These are phyloP conservation scores for Philhelius pedissequus DNA, from an alignment of 2,888 invertebrate genomes.

Conservation along the genomic window DNA sequence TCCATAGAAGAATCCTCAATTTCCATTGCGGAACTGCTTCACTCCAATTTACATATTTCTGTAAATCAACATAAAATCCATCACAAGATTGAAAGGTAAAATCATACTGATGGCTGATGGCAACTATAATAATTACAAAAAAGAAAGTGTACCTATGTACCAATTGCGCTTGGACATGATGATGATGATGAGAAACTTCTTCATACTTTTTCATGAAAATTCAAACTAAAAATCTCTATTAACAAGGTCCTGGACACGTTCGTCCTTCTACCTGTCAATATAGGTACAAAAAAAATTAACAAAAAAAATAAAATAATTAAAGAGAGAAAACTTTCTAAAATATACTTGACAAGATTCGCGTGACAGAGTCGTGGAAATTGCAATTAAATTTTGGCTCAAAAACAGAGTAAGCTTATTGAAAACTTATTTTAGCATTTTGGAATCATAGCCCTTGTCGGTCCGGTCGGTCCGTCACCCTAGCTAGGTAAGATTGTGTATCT, in stretches of 20 bases:
- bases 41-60: not conserved
- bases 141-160: not conserved
- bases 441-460: not conserved
- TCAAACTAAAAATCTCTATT: not conserved
- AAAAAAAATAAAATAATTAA: not conserved
- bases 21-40: not conserved
- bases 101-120: not conserved
- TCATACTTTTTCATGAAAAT: not conserved
- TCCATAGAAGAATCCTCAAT: not conserved
- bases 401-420: conserved; percentile 2
- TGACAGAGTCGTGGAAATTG: conserved; percentile 47
- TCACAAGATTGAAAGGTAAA: conserved; percentile 3
- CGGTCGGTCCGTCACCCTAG: too few species aligned
- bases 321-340: conserved; percentile 29
- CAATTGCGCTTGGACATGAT: not conserved
- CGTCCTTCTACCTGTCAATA: not conserved
- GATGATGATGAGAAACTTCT: conserved; percentile 7
- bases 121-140: not conserved
- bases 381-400: conserved; percentile 40
- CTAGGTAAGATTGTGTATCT: not conserved
- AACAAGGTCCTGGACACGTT: conserved; percentile 3
- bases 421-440: not conserved
- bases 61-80: not conserved
- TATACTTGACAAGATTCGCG: conserved; percentile 53
- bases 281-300: not conserved